phyloP scores from a whole-genome alignment of 2,797 vertebrate genomes.

The Karalla daura region DNA sequence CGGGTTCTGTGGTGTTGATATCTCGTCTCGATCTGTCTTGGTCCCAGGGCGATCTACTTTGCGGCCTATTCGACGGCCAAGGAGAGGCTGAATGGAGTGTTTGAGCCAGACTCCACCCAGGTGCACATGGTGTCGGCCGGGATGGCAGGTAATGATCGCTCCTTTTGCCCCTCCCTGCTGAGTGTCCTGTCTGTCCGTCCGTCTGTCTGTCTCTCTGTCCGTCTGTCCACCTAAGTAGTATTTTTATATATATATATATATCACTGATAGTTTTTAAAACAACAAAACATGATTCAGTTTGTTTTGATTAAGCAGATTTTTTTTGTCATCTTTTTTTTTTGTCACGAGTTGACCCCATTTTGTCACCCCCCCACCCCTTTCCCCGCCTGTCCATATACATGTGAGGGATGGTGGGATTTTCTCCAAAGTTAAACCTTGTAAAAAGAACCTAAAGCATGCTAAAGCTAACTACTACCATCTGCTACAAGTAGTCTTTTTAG shows the following conservation, averaged over 20 bases:
- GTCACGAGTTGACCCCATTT: slow-evolving; percentile 25
- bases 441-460: slow-evolving; percentile 61
- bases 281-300: slow-evolving; percentile 33
- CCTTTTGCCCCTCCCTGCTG: slow-evolving; percentile 44
- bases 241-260: too few species aligned
- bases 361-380: neutral
- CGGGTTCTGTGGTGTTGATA: neutral
- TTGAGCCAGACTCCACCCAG: slow-evolving; percentile 94
- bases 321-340: slow-evolving; percentile 36
- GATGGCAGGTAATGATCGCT: slow-evolving; percentile 92
- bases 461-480: slow-evolving; percentile 61
- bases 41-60: slow-evolving; percentile 96
- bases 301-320: slow-evolving; percentile 45
- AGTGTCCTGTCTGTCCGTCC: slow-evolving; percentile 27
- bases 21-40: slow-evolving; percentile 3
- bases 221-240: too few species aligned
- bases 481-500: slow-evolving; percentile 44
- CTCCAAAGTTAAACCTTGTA: slow-evolving; percentile 31
- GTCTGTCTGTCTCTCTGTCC: slow-evolving; percentile 59
- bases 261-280: slow-evolving; percentile 55
- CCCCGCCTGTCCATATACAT: slow-evolving; percentile 30
- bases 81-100: slow-evolving; percentile 92
- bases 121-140: slow-evolving; percentile 99
- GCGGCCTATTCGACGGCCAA: slow-evolving; percentile 97
- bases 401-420: slow-evolving; percentile 36